Evolutionary conservation across 2,113 vertebrate species (phyloP).

Genomic region (Bothrops jararaca): DNA sequence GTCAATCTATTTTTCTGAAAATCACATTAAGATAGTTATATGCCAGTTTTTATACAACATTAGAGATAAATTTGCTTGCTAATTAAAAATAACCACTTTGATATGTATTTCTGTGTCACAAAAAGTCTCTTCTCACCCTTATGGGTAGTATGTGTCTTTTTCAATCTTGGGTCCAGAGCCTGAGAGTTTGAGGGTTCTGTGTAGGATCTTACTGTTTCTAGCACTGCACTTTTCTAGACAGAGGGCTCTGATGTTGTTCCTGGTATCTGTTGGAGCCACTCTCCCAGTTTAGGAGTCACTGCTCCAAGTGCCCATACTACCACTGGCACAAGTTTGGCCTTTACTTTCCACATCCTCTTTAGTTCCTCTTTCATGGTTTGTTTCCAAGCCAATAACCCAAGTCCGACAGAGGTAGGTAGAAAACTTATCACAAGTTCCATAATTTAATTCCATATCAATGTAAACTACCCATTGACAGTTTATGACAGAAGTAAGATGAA

Average conservation of each 20-base stretch:
- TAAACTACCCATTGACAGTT: not conserved
- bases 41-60: not conserved
- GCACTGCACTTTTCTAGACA: not conserved
- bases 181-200: not conserved
- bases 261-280: not conserved
- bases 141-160: not conserved
- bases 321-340: no score
- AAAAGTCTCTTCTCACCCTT: not conserved
- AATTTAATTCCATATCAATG: not conserved
- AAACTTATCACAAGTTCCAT: not conserved
- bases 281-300: not conserved
- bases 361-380: not conserved
- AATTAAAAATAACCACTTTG: not conserved
- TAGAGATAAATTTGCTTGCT: not conserved
- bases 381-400: not conserved
- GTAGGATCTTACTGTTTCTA: not conserved
- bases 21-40: constrained; percentile 39
- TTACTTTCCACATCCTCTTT: no score
- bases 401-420: not conserved
- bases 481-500: not conserved
- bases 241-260: not conserved
- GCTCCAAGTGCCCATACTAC: not conserved
- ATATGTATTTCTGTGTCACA: not conserved
- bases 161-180: not conserved
- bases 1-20: constrained; percentile 34